Percentiles rank a stretch among this genome's conserved stretches.
phyloP scores from a whole-genome alignment of 2,113 vertebrate species.

The Amia ocellicauda region DNA sequence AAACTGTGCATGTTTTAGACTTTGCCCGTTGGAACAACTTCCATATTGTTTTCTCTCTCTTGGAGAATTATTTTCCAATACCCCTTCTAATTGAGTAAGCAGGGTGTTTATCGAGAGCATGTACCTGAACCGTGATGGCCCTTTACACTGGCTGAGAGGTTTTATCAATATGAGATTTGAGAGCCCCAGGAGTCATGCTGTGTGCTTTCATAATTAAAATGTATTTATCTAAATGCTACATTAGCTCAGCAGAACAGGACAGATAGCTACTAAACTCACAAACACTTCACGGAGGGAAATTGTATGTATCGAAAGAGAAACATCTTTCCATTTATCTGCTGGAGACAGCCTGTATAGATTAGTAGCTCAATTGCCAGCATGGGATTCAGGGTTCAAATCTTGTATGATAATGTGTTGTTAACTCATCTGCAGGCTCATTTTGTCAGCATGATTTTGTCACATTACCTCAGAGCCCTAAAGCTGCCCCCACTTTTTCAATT shows the following conservation, averaged over 20 bases:
- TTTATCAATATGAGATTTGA: no score
- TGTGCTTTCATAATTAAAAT: not conserved
- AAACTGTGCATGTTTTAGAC: no score
- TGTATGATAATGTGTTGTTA: no score
- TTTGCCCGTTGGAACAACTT: no score
- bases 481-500: no score
- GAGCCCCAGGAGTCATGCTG: not conserved
- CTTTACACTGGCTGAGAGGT: not conserved
- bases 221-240: not conserved
- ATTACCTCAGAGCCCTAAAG: no score
- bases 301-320: not conserved
- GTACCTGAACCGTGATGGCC: not conserved
- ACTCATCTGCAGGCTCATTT: no score
- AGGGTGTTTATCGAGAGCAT: no score
- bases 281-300: not conserved
- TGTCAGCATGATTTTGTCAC: no score
- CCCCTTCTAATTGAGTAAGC: no score
- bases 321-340: not conserved
- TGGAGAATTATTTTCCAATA: no score
- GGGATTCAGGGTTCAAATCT: conserved; percentile 1
- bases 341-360: not conserved
- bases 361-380: not conserved
- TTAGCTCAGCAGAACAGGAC: not conserved
- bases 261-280: not conserved
- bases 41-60: no score